Evolutionary conservation across 1,140 invertebrate species (phyloP).

Genomic region (Aphis gossypii): DNA sequence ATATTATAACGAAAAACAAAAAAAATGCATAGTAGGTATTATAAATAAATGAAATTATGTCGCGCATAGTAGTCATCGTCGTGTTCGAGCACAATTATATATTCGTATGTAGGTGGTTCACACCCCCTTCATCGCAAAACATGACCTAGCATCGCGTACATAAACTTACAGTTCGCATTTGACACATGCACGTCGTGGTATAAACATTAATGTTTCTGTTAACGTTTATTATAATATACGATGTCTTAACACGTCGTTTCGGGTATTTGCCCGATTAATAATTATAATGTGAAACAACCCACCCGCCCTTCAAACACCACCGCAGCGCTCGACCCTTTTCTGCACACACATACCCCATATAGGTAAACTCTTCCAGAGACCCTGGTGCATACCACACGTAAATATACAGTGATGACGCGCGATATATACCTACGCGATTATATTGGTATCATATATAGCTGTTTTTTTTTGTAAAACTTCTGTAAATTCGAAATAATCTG

Average conservation of each 20-base stretch:
- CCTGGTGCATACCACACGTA: background rate
- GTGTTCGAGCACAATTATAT: background rate
- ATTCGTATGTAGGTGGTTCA: background rate
- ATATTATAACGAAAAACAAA: background rate
- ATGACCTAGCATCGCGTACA: background rate
- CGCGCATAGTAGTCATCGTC: background rate
- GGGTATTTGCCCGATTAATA: conserved; percentile 29
- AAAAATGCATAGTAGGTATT: background rate
- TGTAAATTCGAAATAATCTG: background rate
- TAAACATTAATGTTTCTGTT: conserved; percentile 16
- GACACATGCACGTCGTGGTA: conserved; percentile 10
- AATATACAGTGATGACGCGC: background rate
- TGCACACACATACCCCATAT: background rate
- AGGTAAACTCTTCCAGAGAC: background rate
- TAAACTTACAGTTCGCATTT: background rate
- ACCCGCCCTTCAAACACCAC: background rate
- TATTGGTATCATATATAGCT: background rate
- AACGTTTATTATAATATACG: conserved; percentile 22
- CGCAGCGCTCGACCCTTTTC: background rate
- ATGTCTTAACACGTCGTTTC: conserved; percentile 49
- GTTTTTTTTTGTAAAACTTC: background rate
- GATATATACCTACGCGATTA: background rate
- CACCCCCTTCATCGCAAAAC: background rate
- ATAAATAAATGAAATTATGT: background rate
- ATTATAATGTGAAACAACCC: conserved; percentile 40